phyloP scores from a whole-genome alignment of 2,113 vertebrate genomes.

The Micromys minutus region DNA sequence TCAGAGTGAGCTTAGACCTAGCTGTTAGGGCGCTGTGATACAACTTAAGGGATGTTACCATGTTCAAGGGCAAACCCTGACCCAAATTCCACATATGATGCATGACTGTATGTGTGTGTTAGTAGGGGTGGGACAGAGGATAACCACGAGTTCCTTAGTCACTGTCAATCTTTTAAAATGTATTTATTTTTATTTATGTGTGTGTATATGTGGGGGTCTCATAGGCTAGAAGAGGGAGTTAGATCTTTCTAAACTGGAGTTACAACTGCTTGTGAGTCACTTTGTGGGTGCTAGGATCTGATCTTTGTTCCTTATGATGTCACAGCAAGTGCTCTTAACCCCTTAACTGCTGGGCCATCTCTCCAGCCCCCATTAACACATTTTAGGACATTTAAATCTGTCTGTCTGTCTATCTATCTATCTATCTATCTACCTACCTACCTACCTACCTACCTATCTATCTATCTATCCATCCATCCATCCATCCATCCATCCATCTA shows the following conservation, averaged over 20 bases:
- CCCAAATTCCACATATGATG: background rate
- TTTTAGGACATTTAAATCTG: background rate
- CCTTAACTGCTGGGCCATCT: background rate
- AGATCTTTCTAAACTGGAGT: background rate
- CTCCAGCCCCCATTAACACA: background rate
- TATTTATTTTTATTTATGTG: background rate
- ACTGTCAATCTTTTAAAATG: background rate
- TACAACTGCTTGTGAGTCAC: background rate
- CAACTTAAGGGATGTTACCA: rapidly evolving
- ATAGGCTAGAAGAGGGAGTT: background rate
- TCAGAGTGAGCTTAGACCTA: background rate
- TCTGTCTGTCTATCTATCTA: background rate
- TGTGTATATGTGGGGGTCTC: background rate
- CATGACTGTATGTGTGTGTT: background rate
- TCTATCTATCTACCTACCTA: too few species aligned
- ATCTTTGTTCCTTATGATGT: background rate
- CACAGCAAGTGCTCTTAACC: background rate
- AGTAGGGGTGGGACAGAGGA: background rate
- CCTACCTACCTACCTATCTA: too few species aligned
- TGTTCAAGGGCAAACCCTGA: too few species aligned
- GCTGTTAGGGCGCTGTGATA: too few species aligned
- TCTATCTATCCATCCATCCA: too few species aligned
- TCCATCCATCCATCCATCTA: too few species aligned
- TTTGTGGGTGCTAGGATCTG: background rate
- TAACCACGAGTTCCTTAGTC: background rate